phyloP scores from a whole-genome alignment of 2,113 vertebrate species.

The Pimephales promelas region DNA sequence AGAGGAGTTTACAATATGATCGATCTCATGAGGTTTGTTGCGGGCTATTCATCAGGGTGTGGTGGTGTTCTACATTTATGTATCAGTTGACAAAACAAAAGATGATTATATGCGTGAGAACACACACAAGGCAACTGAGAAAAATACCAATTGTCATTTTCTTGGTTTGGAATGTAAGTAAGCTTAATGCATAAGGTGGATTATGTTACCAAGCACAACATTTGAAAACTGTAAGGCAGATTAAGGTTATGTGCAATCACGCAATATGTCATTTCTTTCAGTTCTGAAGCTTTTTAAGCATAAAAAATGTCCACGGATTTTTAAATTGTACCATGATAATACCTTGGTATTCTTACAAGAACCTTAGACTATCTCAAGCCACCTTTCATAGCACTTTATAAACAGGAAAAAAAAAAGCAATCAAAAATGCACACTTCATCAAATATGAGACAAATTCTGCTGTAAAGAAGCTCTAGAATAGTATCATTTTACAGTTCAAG shows the following conservation, averaged over 20 bases:
- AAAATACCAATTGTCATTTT: constrained; percentile 6
- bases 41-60: constrained; percentile 33
- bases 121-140: constrained; percentile 30
- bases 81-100: constrained; percentile 43
- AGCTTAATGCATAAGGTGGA: neutral
- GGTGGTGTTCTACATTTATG: constrained; percentile 25
- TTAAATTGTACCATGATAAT: neutral
- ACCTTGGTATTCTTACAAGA: neutral
- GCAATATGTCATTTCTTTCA: neutral
- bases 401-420: too few relatives aligned
- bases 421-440: too few relatives aligned
- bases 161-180: neutral
- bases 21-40: constrained; percentile 18
- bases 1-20: constrained; percentile 16
- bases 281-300: neutral
- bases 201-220: neutral
- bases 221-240: neutral
- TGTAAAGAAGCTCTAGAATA: too few relatives aligned
- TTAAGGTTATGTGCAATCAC: neutral
- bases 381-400: too few relatives aligned
- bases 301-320: neutral
- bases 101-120: constrained; percentile 25
- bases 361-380: neutral
- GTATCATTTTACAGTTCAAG: too few relatives aligned
- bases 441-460: too few relatives aligned